Evolutionary conservation across 2,113 vertebrate species (phyloP).

Genomic region (Neolamprologus ventralis): DNA sequence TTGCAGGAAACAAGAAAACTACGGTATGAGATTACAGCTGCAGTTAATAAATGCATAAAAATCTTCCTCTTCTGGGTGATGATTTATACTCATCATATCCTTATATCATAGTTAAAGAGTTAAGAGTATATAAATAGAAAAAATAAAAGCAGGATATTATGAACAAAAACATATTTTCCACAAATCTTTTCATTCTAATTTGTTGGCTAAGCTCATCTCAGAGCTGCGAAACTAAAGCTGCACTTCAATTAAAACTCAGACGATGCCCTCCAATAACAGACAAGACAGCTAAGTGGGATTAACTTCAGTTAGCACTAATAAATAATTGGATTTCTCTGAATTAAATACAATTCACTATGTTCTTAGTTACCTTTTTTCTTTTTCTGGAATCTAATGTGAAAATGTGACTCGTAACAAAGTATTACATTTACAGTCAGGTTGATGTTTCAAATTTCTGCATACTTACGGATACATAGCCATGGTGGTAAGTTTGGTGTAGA

Average conservation of each 20-base stretch:
- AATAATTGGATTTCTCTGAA: background rate
- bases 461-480: slow-evolving; percentile 99
- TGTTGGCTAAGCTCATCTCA: background rate
- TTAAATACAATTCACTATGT: background rate
- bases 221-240: background rate
- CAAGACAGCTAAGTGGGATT: background rate
- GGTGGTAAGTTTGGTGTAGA: slow-evolving; percentile 92
- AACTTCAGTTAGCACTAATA: background rate
- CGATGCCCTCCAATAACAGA: background rate
- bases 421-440: background rate
- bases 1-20: background rate
- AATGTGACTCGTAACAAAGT: background rate
- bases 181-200: background rate
- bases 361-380: background rate
- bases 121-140: background rate
- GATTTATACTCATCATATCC: background rate
- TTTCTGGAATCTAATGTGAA: background rate
- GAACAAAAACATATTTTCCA: background rate
- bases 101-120: background rate
- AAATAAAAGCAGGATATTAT: background rate
- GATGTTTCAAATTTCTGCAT: background rate
- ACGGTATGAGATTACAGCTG: background rate
- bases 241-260: background rate
- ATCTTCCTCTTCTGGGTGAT: background rate
- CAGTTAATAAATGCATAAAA: background rate